A percentile compares a stretch with the other conserved stretches of the same genome.
Evolutionary conservation across 2,888 invertebrate species (phyloP).

Genomic region (Drosophila nr. perissopoda): DNA sequence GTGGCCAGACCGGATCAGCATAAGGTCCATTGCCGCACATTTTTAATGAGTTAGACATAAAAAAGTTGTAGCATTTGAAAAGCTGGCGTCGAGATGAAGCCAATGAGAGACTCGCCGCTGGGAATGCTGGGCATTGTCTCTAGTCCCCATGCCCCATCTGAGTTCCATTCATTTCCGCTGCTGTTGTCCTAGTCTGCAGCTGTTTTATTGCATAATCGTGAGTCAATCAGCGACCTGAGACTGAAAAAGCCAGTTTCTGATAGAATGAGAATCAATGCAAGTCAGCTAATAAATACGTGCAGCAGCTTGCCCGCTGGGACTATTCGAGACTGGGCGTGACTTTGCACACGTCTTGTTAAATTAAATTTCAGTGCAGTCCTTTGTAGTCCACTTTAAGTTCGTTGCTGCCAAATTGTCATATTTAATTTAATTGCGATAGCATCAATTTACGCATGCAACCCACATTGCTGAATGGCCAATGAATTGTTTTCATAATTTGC

Average conservation of each 20-base stretch:
- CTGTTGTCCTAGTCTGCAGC: conserved; percentile 50
- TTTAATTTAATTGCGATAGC: conserved; percentile 69
- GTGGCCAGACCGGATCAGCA: conserved; percentile 39
- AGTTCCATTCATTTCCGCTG: conserved; percentile 26
- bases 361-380: conserved; percentile 63
- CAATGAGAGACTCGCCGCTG: conserved; percentile 46
- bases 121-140: conserved; percentile 54
- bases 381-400: conserved; percentile 67
- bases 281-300: conserved; percentile 81
- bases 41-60: conserved; percentile 81
- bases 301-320: conserved; percentile 44
- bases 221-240: conserved; percentile 75
- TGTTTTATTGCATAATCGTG: conserved; percentile 83
- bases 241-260: background rate
- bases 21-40: conserved; percentile 74
- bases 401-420: conserved; percentile 46
- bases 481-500: conserved; percentile 73
- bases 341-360: conserved; percentile 32
- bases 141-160: conserved; percentile 4
- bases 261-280: conserved; percentile 58
- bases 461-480: conserved; percentile 29
- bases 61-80: conserved; percentile 77
- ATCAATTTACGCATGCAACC: conserved; percentile 66
- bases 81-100: conserved; percentile 70
- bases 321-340: conserved; percentile 10